Percentiles rank a stretch among this genome's conserved stretches.
phyloP scores from a whole-genome alignment of 2,888 invertebrate species.

The Tuberolachnus salignus region DNA sequence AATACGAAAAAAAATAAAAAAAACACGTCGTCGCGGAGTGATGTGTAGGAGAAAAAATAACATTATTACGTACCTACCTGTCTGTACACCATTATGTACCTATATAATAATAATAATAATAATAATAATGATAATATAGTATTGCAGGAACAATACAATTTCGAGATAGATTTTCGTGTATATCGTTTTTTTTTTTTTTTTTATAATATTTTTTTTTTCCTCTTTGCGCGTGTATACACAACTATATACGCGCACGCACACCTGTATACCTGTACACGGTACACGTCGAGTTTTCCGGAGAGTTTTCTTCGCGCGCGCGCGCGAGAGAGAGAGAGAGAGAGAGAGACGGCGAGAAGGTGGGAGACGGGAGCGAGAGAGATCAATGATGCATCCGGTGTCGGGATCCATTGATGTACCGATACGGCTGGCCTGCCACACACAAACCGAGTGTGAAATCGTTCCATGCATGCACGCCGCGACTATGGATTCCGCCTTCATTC shows the following conservation, averaged over 20 bases:
- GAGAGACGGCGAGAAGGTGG: too few species aligned
- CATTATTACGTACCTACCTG: too few species aligned
- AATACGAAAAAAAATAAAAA: too few species aligned
- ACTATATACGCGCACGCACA: background rate
- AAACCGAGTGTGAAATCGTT: constrained; percentile 56
- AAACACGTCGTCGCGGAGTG: too few species aligned
- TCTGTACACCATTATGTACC: too few species aligned
- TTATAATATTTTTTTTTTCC: too few species aligned
- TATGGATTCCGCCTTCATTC: constrained; percentile 51
- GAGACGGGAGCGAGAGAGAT: constrained; percentile 14
- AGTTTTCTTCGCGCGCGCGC: constrained; percentile 34
- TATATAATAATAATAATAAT: too few species aligned
- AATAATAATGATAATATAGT: background rate
- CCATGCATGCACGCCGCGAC: constrained; percentile 48
- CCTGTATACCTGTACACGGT: background rate
- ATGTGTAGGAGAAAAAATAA: too few species aligned
- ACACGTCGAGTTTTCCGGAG: constrained; percentile 34
- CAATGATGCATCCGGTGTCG: constrained; percentile 55
- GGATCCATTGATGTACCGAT: constrained; percentile 50
- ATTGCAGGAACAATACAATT: constrained; percentile 4
- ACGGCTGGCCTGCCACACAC: constrained; percentile 55
- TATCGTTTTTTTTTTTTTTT: background rate
- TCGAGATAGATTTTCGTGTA: constrained; percentile 3
- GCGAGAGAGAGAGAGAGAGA: too few species aligned
- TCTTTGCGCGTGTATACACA: too few species aligned